A percentile compares a stretch with the other conserved stretches of the same genome.
phyloP scores from a whole-genome alignment of 2,888 invertebrate genomes.

The Chymomyza fuscimana region DNA sequence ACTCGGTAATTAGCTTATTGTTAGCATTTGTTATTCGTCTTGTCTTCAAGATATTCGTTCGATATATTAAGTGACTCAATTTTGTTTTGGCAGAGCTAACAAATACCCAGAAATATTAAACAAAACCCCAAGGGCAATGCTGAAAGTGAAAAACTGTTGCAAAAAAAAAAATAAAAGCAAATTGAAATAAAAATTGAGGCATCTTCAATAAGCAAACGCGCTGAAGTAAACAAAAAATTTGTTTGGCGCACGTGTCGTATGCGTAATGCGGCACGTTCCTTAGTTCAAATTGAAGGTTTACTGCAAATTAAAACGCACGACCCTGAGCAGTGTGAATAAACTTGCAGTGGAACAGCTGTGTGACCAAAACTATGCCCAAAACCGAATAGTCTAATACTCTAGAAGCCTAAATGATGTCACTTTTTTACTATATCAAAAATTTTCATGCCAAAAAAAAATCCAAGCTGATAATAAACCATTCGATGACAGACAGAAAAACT shows the following conservation, averaged over 20 bases:
- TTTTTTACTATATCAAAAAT: background rate
- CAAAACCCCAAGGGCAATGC: background rate
- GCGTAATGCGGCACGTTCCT: background rate
- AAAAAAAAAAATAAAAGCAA: background rate
- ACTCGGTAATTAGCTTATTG: background rate
- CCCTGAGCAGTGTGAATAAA: background rate
- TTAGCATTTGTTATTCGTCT: background rate
- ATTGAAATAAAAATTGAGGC: background rate
- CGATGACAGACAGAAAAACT: background rate
- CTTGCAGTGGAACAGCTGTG: background rate
- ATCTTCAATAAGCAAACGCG: background rate
- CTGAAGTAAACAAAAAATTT: background rate
- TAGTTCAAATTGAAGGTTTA: background rate
- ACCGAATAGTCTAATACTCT: background rate
- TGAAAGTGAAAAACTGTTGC: background rate
- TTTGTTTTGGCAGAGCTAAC: background rate
- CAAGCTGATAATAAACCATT: background rate
- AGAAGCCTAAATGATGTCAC: background rate
- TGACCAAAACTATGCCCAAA: background rate
- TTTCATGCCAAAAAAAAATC: background rate
- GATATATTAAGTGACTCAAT: background rate
- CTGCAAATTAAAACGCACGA: background rate
- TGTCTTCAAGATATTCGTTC: background rate
- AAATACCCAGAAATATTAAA: background rate
- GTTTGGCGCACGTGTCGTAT: constrained; percentile 5